A percentile compares a stretch with the other conserved stretches of the same genome.
phyloP scores from a whole-genome alignment of 1,140 invertebrate genomes.

The Calosoma granatense region DNA sequence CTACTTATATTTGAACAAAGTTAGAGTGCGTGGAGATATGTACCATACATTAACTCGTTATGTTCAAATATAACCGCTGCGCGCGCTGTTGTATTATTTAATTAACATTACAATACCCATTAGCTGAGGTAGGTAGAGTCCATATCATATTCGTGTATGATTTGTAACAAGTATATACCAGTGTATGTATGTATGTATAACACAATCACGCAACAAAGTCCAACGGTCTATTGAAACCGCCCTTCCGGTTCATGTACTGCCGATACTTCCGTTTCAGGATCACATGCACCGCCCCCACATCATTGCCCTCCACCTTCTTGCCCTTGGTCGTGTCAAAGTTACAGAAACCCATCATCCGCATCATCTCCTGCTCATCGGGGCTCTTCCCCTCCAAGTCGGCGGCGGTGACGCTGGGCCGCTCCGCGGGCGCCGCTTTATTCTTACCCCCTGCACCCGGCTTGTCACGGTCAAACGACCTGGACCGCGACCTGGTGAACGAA shows the following conservation, averaged over 20 bases:
- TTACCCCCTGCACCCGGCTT: slow-evolving; percentile 28
- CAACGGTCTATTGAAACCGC: slow-evolving; percentile 95
- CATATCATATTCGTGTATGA: too few species aligned
- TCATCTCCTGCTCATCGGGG: slow-evolving; percentile 92
- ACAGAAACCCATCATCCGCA: slow-evolving; percentile 94
- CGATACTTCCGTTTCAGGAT: slow-evolving; percentile 94
- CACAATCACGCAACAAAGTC: slow-evolving; percentile 76
- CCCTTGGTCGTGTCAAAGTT: slow-evolving; percentile 92
- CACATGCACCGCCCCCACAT: slow-evolving; percentile 85
- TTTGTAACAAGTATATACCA: too few species aligned
- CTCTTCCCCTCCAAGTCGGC: slow-evolving; percentile 70
- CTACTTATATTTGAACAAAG: too few species aligned
- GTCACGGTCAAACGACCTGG: slow-evolving; percentile 35
- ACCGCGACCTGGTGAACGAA: slow-evolving; percentile 40
- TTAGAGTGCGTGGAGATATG: too few species aligned
- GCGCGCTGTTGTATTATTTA: too few species aligned
- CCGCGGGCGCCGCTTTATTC: slow-evolving; percentile 29
- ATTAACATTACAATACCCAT: too few species aligned
- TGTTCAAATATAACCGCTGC: too few species aligned
- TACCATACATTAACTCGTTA: too few species aligned
- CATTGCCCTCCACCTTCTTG: slow-evolving; percentile 89
- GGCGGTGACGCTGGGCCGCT: slow-evolving; percentile 52
- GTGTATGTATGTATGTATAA: slow-evolving; percentile 1
- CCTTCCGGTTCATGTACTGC: slow-evolving; percentile 99
- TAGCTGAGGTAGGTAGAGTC: too few species aligned